Conservation (phyloP, 2,888 invertebrate species). For the Oscheius onirici region DNA sequence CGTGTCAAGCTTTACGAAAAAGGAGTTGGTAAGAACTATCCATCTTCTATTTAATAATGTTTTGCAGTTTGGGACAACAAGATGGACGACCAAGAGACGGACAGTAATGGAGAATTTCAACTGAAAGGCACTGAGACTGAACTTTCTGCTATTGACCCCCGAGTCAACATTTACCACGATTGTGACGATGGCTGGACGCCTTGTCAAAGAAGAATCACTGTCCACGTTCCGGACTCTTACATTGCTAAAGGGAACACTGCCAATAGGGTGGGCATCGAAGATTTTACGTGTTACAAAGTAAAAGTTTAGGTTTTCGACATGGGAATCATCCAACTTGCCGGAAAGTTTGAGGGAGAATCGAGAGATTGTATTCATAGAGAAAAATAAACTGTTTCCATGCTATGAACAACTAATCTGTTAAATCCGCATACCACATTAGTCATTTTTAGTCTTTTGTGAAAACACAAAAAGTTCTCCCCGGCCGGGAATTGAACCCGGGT, state of each 20-base stretch:
- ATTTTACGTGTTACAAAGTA: not conserved
- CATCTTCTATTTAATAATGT: not conserved
- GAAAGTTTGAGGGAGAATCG: slow-evolving; percentile 53
- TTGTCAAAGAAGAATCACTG: slow-evolving; percentile 51
- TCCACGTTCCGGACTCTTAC: slow-evolving; percentile 51
- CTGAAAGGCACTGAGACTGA: slow-evolving; percentile 35
- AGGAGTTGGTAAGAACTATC: slow-evolving; percentile 43
- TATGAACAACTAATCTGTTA: too few species aligned
- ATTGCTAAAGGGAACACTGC: slow-evolving; percentile 42
- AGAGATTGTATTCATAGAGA: slow-evolving; percentile 54
- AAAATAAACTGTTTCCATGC: not conserved
- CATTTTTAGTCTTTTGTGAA: too few species aligned
- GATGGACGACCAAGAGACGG: slow-evolving; percentile 44
- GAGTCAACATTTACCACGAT: slow-evolving; percentile 36
- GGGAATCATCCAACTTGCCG: slow-evolving; percentile 52
- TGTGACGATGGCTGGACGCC: slow-evolving; percentile 58
- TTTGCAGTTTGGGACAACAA: slow-evolving; percentile 51
- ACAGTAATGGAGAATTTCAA: slow-evolving; percentile 46
- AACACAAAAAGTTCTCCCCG: not conserved
- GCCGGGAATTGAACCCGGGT: slow-evolving; percentile 40
- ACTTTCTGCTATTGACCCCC: slow-evolving; percentile 26
- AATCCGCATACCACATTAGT: too few species aligned
- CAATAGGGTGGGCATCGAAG: not conserved
- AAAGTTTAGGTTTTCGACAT: slow-evolving; percentile 38
- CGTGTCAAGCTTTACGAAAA: slow-evolving; percentile 51